Conservation (phyloP, 2,113 vertebrate species). For the Artemisiospiza belli region DNA sequence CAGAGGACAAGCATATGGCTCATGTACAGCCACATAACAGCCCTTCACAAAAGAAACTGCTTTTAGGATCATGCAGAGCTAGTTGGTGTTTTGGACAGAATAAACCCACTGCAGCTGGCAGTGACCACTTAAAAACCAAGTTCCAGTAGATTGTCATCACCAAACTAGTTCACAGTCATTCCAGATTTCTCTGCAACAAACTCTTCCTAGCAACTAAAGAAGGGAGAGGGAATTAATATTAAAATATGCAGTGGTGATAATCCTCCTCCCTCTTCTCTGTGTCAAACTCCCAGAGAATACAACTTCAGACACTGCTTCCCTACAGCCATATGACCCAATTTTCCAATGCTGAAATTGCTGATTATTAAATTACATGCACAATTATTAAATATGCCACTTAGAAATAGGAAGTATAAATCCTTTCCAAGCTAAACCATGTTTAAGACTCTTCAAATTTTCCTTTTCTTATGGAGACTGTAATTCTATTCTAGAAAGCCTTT, state of each 20-base stretch:
- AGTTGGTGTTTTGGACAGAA: not conserved
- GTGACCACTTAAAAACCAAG: not conserved
- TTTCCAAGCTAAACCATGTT: not conserved
- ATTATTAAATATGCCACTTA: constrained; percentile 30
- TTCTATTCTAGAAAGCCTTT: constrained; percentile 1
- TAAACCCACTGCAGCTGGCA: not conserved
- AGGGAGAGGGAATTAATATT: constrained; percentile 2
- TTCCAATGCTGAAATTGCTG: constrained; percentile 45
- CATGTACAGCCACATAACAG: not conserved
- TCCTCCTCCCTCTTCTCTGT: constrained; percentile 16
- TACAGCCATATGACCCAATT: constrained; percentile 52
- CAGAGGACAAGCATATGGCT: not conserved
- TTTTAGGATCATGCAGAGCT: not conserved
- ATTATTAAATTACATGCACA: constrained; percentile 47
- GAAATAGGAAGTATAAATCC: constrained; percentile 29
- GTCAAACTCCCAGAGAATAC: constrained; percentile 22
- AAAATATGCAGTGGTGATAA: constrained; percentile 36
- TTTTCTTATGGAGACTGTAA: not conserved
- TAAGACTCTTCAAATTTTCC: constrained; percentile 8
- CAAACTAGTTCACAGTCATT: not conserved
- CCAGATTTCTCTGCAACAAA: not conserved
- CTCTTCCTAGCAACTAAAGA: not conserved
- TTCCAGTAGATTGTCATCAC: not conserved
- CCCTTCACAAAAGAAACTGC: not conserved
- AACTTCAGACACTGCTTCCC: constrained; percentile 46